Percentiles rank a stretch among this genome's conserved stretches.
Evolutionary conservation across 2,888 invertebrate genomes (phyloP).

Genomic region (Metopia argyrocephala): DNA sequence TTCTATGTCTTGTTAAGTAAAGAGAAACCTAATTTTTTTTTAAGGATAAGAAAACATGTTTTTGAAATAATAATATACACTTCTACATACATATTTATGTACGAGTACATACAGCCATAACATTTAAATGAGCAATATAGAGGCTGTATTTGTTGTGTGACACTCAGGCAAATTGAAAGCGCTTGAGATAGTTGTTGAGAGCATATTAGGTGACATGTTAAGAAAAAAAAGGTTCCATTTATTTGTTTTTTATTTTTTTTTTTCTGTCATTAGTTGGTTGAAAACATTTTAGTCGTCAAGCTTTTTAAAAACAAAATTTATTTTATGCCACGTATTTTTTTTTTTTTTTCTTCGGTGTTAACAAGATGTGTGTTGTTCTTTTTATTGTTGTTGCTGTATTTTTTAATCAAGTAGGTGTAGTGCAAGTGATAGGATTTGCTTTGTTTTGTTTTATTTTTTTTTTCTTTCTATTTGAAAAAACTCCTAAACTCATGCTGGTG

Average conservation of each 20-base stretch:
- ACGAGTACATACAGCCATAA: too few relatives aligned
- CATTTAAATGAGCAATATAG: background rate
- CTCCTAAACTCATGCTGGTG: conserved; percentile 17
- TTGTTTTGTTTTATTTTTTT: background rate
- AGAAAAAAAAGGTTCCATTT: too few relatives aligned
- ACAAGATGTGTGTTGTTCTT: conserved; percentile 15
- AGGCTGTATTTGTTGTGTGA: background rate
- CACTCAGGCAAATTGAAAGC: background rate
- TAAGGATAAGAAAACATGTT: too few relatives aligned
- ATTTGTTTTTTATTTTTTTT: too few relatives aligned
- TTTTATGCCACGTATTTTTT: conserved; percentile 20
- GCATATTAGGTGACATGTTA: background rate
- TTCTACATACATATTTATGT: too few relatives aligned
- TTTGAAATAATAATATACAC: too few relatives aligned
- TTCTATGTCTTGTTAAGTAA: background rate
- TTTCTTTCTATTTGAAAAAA: background rate
- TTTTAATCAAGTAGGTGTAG: conserved; percentile 40
- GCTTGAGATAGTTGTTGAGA: background rate
- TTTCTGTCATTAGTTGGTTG: background rate
- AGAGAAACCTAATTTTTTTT: background rate
- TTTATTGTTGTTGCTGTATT: too few relatives aligned
- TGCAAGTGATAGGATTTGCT: conserved; percentile 16
- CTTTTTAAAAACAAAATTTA: conserved; percentile 13
- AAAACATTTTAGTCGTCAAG: background rate
- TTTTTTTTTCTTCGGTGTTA: background rate